These are phyloP conservation scores for Drosophila tripunctata DNA, from an alignment of 2,888 invertebrate genomes.

Conservation along the genomic window DNA sequence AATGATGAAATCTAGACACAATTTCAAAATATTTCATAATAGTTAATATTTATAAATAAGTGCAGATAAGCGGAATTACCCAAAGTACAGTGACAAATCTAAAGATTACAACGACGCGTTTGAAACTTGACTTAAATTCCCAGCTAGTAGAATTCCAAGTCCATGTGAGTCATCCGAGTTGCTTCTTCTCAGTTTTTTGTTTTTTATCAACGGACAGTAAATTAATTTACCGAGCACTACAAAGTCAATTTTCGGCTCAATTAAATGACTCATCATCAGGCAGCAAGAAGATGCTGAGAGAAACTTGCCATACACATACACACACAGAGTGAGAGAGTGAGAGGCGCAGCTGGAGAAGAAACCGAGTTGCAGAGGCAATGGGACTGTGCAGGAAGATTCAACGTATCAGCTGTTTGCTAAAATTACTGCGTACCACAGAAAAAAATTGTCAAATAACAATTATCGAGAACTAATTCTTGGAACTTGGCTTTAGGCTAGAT, in stretches of 20 bases:
- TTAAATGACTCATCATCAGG: slow-evolving; percentile 77
- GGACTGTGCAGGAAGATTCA: slow-evolving; percentile 33
- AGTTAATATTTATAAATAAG: not conserved
- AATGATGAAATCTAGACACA: not conserved
- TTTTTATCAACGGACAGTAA: slow-evolving; percentile 59
- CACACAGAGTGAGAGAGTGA: slow-evolving; percentile 14
- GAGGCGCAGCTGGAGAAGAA: slow-evolving; percentile 9
- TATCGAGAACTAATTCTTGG: slow-evolving; percentile 49
- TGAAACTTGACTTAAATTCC: slow-evolving; percentile 13
- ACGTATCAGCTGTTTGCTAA: slow-evolving; percentile 36
- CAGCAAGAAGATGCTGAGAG: slow-evolving; percentile 36
- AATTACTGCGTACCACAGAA: slow-evolving; percentile 9
- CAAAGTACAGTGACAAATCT: slow-evolving; percentile 22
- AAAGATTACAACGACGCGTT: slow-evolving; percentile 16
- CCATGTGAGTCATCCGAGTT: slow-evolving; percentile 51
- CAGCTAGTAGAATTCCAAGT: slow-evolving; percentile 17
- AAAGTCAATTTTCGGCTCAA: slow-evolving; percentile 74
- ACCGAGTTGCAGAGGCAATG: not conserved
- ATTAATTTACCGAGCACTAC: slow-evolving; percentile 70
- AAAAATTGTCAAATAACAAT: slow-evolving; percentile 40
- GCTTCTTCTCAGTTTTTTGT: slow-evolving; percentile 16
- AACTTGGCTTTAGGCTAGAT: slow-evolving; percentile 68
- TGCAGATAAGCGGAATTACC: slow-evolving; percentile 38
- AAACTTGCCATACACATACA: slow-evolving; percentile 49
- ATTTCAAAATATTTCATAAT: no score